Conservation (phyloP, 2,113 vertebrate genomes). For the Tonatia bakeri region DNA sequence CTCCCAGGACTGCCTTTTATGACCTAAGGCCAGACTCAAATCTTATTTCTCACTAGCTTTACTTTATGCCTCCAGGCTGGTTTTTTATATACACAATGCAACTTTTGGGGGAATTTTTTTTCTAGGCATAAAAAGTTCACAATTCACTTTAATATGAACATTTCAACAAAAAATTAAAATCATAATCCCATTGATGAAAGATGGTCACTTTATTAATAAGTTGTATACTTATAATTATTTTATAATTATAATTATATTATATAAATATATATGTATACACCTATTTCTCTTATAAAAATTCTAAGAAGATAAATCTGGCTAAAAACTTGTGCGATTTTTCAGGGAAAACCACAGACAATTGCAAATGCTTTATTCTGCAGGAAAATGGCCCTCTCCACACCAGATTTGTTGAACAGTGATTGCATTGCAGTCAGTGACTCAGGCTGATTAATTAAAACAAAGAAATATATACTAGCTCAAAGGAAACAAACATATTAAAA, state of each 20-base stretch:
- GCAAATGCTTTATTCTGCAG: no score
- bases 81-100: background rate
- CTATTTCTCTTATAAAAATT: background rate
- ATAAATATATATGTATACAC: background rate
- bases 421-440: background rate
- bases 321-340: background rate
- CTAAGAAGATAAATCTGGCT: background rate
- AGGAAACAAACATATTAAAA: background rate
- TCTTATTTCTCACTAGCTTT: background rate
- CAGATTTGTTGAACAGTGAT: fast-evolving
- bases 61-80: background rate
- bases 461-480: background rate
- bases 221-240: background rate
- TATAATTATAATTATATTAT: no score
- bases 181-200: background rate
- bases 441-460: background rate
- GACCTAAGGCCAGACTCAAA: background rate
- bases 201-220: background rate
- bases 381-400: fast-evolving
- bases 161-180: background rate
- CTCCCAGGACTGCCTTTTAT: background rate
- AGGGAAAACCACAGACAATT: background rate
- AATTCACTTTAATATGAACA: background rate
- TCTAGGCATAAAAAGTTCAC: background rate
- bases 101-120: background rate